Evolutionary conservation across 2,797 vertebrate genomes (phyloP), one percentile per base, ranked within the genome.

Genomic region (Notolabrus celidotus): DNA sequence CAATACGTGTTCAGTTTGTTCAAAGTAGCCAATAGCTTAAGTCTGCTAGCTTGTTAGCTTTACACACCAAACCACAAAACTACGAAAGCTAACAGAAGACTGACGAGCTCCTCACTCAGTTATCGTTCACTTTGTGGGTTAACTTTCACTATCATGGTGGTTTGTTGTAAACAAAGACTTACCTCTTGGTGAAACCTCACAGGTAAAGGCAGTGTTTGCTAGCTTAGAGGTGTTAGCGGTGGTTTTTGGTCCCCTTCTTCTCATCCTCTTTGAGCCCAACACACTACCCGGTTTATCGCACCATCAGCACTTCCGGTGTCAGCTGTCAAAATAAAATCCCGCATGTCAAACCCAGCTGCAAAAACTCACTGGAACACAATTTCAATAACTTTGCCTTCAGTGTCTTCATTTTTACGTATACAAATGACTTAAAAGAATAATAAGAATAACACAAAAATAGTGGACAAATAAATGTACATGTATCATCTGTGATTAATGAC

Each of bases 11-110:
- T 49, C 1, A 4, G 10, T 36, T 45, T 7, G 20, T 52, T 54
- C 12, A 45, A 0, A 45, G 11, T 12, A 22, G 41, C 2, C 10
- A 12, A 2, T 3, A 25, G 38, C 5, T 45, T 16, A 0, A 2
- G 17, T 63, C 14, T 33, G 46, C 55, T 62, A 46, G 31, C 49
- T 5, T 20, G 45, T 68, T 87, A 80, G 70, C 68, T 54, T 53
- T 7, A 56, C 47, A 29, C 41, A 45, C 34, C 29, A 27, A 17
- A 51, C 29, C 51, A 23, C 34, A 36, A 47, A 53, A 34, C 47
- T n/a, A 36, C 2, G 10, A 67, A 54, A 20, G 73, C 61, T 73
- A 55, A 42, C 45, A 10, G 22, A 2, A 31, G 51, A 53, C 36
- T 14, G 4, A 4, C 16, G 10, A 22, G 47, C 17, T 33, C 23